phyloP scores from a whole-genome alignment of 2,888 invertebrate species.

The Coelinius sp. region DNA sequence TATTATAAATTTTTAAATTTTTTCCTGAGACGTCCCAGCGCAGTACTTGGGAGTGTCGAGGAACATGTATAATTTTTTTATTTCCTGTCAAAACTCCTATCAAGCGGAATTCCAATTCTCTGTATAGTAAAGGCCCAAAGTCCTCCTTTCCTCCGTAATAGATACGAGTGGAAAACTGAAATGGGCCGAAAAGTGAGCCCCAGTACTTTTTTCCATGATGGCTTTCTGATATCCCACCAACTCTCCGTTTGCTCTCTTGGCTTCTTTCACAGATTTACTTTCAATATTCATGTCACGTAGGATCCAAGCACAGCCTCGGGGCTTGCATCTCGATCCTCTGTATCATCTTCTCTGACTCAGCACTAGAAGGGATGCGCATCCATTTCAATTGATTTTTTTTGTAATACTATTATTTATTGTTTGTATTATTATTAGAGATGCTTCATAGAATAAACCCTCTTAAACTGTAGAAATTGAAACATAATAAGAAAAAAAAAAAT shows the following conservation, averaged over 20 bases:
- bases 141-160: neutral
- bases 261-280: constrained; percentile 14
- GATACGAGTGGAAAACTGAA: neutral
- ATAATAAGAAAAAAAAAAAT: neutral
- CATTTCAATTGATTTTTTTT: neutral
- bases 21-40: no score
- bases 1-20: neutral
- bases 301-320: neutral
- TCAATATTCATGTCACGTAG: constrained; percentile 21
- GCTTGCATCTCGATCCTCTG: neutral
- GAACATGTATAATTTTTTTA: no score
- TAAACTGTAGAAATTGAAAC: no score
- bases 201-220: neutral
- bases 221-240: constrained; percentile 19
- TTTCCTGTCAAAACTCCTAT: no score
- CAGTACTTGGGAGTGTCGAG: constrained; percentile 9
- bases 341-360: neutral
- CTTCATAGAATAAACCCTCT: neutral
- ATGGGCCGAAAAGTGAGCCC: no score
- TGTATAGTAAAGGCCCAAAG: neutral
- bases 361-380: neutral
- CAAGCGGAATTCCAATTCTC: neutral
- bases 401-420: neutral
- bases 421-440: neutral
- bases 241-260: neutral